Evolutionary conservation across 2,113 vertebrate species (phyloP), one percentile per base, ranked within the genome.

Genomic region (Grus americana): DNA sequence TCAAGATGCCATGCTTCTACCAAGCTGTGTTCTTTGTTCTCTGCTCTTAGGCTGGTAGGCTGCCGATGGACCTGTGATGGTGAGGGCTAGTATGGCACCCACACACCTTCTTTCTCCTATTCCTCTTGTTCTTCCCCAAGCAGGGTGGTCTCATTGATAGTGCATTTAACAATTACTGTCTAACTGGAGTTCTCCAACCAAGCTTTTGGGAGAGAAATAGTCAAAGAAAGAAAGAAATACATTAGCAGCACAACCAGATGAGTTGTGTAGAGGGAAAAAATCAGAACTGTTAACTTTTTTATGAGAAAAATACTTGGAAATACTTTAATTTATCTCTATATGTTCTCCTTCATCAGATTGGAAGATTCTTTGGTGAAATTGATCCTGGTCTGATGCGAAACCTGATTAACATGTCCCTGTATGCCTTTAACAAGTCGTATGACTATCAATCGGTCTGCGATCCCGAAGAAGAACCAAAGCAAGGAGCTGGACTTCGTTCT

Each of bases 401-500:
- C 79, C 98, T 99, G 79, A 98, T 99, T 90, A 99, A 99, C 92
- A 98, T 98, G 73, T 99, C 99, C 10, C 93, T 99, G 15, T 99
- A 99, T 95, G 98, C 99, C 93, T 99, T 99, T 92, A 99, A 99
- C 90, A 99, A 99, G 97, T 99, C 99, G 2, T 99, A 99, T 1
- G 99, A 99, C 97, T 99, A 99, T 93, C 99, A 99, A 83, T 99
- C 99, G 1, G 98, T 99, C 70, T 99, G 99, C 16, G 99, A 99
- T 97, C 99, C 99, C 0, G 99, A 99, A 90, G 98, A 98, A 67
- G 98, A 99, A 90, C 98, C 98, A 85, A 99, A 99, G 81, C 99
- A 99, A 91, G 99, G 99, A 86, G 99, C 99, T 79, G 99, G 99
- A 44, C 98, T 97, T 54, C 98, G 99, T 93, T 99, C 99, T 15